Percentiles rank a stretch among this genome's conserved stretches.
phyloP scores from a whole-genome alignment of 2,888 invertebrate genomes.

The Scaptomyza parva region DNA sequence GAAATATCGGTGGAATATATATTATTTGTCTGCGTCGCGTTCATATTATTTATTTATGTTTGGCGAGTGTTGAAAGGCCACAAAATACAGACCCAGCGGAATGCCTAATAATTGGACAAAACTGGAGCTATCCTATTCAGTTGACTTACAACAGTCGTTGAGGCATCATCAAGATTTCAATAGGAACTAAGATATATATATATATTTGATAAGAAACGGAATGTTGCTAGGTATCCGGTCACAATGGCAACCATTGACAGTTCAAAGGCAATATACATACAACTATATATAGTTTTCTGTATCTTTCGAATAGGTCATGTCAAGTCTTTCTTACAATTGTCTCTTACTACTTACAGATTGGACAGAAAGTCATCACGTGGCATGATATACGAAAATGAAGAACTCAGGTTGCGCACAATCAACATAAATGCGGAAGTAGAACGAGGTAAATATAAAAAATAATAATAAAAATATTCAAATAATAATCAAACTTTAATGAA shows the following conservation, averaged over 20 bases:
- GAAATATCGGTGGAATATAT: conserved; percentile 58
- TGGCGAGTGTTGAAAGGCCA: conserved; percentile 70
- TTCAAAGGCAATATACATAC: conserved; percentile 61
- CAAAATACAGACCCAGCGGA: conserved; percentile 43
- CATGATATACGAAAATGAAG: conserved; percentile 97
- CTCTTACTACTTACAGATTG: conserved; percentile 87
- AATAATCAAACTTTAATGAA: too few species aligned
- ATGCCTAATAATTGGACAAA: conserved; percentile 62
- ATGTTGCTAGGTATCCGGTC: conserved; percentile 69
- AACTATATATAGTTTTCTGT: background rate
- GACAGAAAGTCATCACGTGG: conserved; percentile 96
- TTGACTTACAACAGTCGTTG: conserved; percentile 76
- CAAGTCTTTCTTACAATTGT: background rate
- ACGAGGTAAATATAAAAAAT: conserved; percentile 88
- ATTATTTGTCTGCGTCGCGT: conserved; percentile 70
- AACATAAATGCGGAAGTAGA: conserved; percentile 97
- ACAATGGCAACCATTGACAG: conserved; percentile 70
- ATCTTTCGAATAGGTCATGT: background rate
- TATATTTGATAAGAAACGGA: conserved; percentile 7
- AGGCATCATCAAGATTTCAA: conserved; percentile 44
- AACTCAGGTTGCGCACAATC: conserved; percentile 93
- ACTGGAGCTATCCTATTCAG: conserved; percentile 66
- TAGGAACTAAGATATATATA: conserved; percentile 8
- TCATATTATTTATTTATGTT: conserved; percentile 74
- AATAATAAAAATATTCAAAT: too few species aligned